Percentiles rank a stretch among this genome's conserved stretches.
Evolutionary conservation across 2,888 invertebrate species (phyloP).

Genomic region (Dione juno): DNA sequence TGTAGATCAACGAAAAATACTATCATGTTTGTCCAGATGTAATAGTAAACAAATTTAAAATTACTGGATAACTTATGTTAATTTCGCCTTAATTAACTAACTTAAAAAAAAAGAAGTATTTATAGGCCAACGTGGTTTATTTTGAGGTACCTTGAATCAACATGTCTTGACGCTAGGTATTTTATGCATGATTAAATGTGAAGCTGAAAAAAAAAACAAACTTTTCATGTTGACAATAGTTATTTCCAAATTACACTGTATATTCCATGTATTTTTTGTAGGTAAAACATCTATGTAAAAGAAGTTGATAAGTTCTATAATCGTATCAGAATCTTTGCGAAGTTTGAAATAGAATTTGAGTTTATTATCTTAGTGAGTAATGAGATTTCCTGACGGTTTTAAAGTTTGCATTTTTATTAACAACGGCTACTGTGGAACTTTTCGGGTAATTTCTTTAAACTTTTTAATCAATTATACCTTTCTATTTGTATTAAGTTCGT

Average conservation of each 20-base stretch:
- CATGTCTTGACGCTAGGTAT: no score
- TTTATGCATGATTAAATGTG: no score
- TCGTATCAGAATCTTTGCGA: neutral
- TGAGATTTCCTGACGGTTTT: conserved; percentile 15
- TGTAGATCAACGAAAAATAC: no score
- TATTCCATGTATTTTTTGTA: neutral
- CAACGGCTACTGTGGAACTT: conserved; percentile 8
- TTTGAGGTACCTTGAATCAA: no score
- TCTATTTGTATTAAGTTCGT: neutral
- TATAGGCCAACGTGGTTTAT: no score
- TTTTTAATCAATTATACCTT: neutral
- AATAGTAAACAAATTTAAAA: no score
- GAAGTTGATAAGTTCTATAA: conserved; percentile 9
- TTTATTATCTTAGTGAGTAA: conserved; percentile 20
- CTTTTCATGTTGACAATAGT: neutral
- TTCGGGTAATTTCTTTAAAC: neutral
- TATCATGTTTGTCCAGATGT: no score
- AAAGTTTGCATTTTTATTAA: conserved; percentile 17
- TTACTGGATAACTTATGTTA: no score
- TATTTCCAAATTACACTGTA: neutral
- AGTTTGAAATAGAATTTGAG: conserved; percentile 16
- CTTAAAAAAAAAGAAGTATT: no score
- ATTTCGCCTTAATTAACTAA: no score
- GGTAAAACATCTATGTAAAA: neutral
- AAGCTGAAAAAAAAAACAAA: neutral